A percentile compares a stretch with the other conserved stretches of the same genome.
Evolutionary conservation across 2,797 vertebrate species (phyloP).

Genomic region (Parauchenoglanis punctatus): DNA sequence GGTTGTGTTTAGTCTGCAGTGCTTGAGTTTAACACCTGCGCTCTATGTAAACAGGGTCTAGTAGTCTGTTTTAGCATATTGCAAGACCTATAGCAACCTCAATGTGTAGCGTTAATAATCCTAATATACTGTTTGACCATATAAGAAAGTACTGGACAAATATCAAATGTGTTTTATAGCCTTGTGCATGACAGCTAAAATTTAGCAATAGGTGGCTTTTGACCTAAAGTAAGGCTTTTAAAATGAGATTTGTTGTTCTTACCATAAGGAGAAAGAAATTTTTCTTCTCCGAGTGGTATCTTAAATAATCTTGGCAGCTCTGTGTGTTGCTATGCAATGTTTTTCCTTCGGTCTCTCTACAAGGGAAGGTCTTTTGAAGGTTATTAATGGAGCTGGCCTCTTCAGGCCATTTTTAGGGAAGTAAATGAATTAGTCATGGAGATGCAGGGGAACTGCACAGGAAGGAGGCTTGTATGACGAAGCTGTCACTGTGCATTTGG

Average conservation of each 20-base stretch:
- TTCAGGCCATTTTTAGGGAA: conserved; percentile 44
- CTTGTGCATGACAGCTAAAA: neutral
- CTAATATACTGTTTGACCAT: neutral
- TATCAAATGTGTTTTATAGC: neutral
- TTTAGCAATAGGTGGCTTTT: neutral
- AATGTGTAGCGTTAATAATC: neutral
- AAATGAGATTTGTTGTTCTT: neutral
- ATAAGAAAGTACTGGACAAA: neutral
- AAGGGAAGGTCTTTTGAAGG: conserved; percentile 37
- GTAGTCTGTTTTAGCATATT: neutral
- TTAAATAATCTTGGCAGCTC: neutral
- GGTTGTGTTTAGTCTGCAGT: neutral
- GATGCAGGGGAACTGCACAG: conserved; percentile 14
- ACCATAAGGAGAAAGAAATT: neutral
- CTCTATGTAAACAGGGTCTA: neutral
- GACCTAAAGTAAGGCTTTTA: neutral
- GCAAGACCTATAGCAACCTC: neutral
- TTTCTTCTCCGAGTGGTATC: conserved; percentile 7
- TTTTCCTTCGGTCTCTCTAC: conserved; percentile 14
- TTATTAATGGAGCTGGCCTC: conserved; percentile 32
- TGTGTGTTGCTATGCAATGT: conserved; percentile 9
- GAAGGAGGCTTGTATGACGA: conserved; percentile 14
- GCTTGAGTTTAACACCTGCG: neutral
- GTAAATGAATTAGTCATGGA: conserved; percentile 56
- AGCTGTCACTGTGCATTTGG: conserved; percentile 33